Percentiles rank a stretch among this genome's conserved stretches.
Conservation (phyloP, 2,888 invertebrate genomes). For the Hedychridium roseum region DNA sequence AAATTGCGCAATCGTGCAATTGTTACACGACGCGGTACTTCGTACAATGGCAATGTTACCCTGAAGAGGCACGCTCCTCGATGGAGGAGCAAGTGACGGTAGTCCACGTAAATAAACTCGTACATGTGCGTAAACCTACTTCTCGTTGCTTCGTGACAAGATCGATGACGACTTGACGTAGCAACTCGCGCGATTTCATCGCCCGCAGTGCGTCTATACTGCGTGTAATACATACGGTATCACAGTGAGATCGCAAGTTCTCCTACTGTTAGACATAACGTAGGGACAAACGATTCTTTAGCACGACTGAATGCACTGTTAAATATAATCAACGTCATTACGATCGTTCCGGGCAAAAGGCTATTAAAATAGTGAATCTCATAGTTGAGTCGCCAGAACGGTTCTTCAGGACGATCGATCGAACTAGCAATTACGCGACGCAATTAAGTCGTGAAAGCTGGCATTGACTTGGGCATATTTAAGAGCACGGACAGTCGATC, state of each 20-base stretch:
- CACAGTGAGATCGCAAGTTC: conserved; percentile 51
- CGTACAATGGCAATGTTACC: conserved; percentile 22
- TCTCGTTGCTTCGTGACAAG: conserved; percentile 1
- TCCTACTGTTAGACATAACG: no score
- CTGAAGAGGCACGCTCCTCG: conserved; percentile 24
- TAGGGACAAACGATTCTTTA: no score
- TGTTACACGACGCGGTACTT: conserved; percentile 3
- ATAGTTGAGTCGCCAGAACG: no score
- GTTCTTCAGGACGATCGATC: no score
- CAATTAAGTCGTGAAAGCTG: no score
- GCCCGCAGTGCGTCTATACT: conserved; percentile 35
- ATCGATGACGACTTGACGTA: conserved; percentile 16
- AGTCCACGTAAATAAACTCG: conserved; percentile 24
- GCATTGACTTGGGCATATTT: no score
- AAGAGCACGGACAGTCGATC: no score
- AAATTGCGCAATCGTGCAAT: conserved; percentile 6
- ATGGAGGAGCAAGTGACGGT: conserved; percentile 18
- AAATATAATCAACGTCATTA: no score
- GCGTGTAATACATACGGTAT: conserved; percentile 43
- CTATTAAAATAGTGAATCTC: no score
- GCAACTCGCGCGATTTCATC: conserved; percentile 32
- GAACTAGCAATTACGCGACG: no score
- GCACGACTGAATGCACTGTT: no score
- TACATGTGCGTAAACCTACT: conserved; percentile 22
- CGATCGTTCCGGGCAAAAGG: no score